phyloP scores from a whole-genome alignment of 2,113 vertebrate species.

The Xenopus borealis region DNA sequence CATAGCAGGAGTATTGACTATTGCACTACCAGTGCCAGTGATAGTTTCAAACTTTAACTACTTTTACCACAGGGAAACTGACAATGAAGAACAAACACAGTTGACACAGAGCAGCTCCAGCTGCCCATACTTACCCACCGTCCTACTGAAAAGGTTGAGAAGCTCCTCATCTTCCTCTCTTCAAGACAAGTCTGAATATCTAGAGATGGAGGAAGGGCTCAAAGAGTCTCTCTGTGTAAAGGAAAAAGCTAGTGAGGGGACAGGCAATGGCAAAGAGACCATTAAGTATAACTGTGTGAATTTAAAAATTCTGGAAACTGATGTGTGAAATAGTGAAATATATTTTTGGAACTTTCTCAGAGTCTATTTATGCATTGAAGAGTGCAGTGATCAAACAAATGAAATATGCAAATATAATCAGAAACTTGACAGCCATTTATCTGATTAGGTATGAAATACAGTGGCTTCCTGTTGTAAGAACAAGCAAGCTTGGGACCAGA shows the following conservation, averaged over 20 bases:
- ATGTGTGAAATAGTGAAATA: conserved; percentile 76
- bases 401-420: conserved; percentile 76
- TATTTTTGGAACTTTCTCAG: conserved; percentile 57
- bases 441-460: conserved; percentile 64
- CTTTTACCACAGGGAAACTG: conserved; percentile 97
- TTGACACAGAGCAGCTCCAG: conserved; percentile 82
- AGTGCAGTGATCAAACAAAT: conserved; percentile 66
- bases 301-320: conserved; percentile 91
- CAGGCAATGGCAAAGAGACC: conserved; percentile 82
- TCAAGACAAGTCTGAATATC: conserved; percentile 93
- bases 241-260: conserved; percentile 85
- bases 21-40: conserved; percentile 96
- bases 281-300: conserved; percentile 90
- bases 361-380: conserved; percentile 72
- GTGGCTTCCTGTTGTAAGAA: conserved; percentile 46
- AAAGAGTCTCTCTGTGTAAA: conserved; percentile 92
- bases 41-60: conserved; percentile 99
- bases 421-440: conserved; percentile 62
- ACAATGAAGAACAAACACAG: conserved; percentile 86
- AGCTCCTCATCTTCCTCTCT: conserved; percentile 88
- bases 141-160: conserved; percentile 86
- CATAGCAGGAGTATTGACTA: conserved; percentile 95
- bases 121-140: conserved; percentile 85
- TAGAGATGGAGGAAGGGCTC: conserved; percentile 97
- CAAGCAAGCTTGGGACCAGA: conserved; percentile 36